Evolutionary conservation across 2,113 vertebrate species (phyloP), one percentile per base, ranked within the genome.

Genomic region (Aptenodytes forsteri): DNA sequence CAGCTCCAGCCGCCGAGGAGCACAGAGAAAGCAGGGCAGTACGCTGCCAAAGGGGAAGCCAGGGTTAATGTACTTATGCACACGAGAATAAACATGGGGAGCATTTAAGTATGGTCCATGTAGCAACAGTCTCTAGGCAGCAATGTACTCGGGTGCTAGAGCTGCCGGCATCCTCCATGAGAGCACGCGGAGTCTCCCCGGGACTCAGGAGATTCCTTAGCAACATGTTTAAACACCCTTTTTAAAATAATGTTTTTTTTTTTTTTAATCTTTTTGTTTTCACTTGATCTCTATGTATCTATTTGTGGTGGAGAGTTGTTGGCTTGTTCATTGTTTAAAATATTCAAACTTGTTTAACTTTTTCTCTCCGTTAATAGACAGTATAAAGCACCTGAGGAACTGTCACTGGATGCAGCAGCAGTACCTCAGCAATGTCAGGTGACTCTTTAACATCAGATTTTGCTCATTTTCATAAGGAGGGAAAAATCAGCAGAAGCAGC

Each of bases 101-200:
- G 55, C 50, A 12, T 64, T 25, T 32, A 11, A 29, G 34, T 19
- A 19, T 23, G 44, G 26, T 40, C 47, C 65, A 18, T 3, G 4
- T 34, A 52, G 72, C 73, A 70, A 9, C 16, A 64, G 42, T 47
- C 65, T 84, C 61, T 8, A 65, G 19, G 58, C 70, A 80, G 62
- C 1, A 2, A 58, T 29, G 32, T 62, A 25, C 29, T 32, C 6
- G 2, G 36, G 73, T 7, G 5, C 32, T 55, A 7, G 21, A 72
- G 54, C 40, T 83, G 54, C 21, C 4, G 1, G 44, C 25, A 22
- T 76, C 59, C 11, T 85, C 27, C 34, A 3, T 4, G 22, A n/a
- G 18, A 36, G 40, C 61, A 36, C 2, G 1, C 1, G 0, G 38
- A 72, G 21, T 36, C 4, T 1, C 8, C 27, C 10, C 1, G 6